Percentiles rank a stretch among this genome's conserved stretches.
Evolutionary conservation across 2,888 invertebrate species (phyloP).

Genomic region (Metallyticus violacea): DNA sequence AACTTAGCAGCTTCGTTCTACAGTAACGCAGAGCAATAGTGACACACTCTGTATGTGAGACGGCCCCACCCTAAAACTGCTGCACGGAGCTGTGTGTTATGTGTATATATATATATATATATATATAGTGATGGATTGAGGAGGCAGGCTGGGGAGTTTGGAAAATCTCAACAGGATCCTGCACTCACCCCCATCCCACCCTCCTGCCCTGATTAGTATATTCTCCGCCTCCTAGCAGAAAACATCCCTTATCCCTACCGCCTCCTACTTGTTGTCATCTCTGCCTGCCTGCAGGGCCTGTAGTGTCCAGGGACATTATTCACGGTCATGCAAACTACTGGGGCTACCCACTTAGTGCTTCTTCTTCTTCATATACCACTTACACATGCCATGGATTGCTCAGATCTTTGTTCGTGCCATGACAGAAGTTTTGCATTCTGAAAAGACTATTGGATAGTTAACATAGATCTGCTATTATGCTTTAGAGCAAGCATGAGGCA

Average conservation of each 20-base stretch:
- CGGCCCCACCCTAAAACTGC: background rate
- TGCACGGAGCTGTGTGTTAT: background rate
- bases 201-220: background rate
- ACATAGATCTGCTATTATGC: too few species aligned
- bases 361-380: background rate
- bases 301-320: background rate
- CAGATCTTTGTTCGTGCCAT: background rate
- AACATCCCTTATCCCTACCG: background rate
- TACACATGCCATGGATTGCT: too few species aligned
- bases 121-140: constrained; percentile 51
- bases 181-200: constrained; percentile 42
- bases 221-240: background rate
- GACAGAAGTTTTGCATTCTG: too few species aligned
- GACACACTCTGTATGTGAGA: background rate
- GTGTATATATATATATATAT: too few species aligned
- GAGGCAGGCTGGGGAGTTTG: constrained; percentile 52
- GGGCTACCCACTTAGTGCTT: background rate
- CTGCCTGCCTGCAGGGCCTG: background rate
- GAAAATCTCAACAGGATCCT: constrained; percentile 52
- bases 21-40: background rate
- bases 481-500: too few species aligned
- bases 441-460: too few species aligned
- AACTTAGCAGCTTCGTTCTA: background rate
- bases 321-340: background rate
- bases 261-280: background rate